These are phyloP conservation scores for Jordanella pulchra DNA, from an alignment of 2,797 vertebrate genomes.

Conservation along the genomic window DNA sequence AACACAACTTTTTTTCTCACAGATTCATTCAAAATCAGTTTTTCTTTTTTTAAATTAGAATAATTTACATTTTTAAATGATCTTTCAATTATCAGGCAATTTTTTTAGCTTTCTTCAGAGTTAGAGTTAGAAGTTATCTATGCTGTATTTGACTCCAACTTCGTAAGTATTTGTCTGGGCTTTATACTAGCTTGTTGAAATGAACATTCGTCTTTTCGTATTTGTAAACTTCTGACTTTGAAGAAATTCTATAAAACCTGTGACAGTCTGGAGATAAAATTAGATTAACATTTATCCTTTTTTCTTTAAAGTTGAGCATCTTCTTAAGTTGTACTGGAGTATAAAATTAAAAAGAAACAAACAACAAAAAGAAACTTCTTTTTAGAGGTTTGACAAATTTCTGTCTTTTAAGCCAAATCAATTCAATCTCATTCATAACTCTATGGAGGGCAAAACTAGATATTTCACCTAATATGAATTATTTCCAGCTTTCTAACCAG, in stretches of 20 bases:
- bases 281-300: not conserved
- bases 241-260: not conserved
- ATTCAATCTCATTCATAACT: not conserved
- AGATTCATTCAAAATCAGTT: too few relatives aligned
- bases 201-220: not conserved
- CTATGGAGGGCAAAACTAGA: not conserved
- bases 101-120: too few relatives aligned
- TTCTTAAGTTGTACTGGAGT: not conserved
- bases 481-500: slow-evolving; percentile 24
- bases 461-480: too few relatives aligned
- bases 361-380: too few relatives aligned
- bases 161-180: too few relatives aligned
- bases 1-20: too few relatives aligned
- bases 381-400: not conserved
- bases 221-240: not conserved
- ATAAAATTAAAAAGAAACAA: too few relatives aligned
- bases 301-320: not conserved
- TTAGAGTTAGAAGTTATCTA: too few relatives aligned
- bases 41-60: too few relatives aligned
- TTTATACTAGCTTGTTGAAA: not conserved
- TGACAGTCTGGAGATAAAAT: not conserved
- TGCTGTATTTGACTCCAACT: too few relatives aligned
- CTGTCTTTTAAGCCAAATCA: not conserved
- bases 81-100: too few relatives aligned
- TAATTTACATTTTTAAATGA: too few relatives aligned